A percentile compares a stretch with the other conserved stretches of the same genome.
phyloP scores from a whole-genome alignment of 1,140 invertebrate species.

The Chironomus tepperi region DNA sequence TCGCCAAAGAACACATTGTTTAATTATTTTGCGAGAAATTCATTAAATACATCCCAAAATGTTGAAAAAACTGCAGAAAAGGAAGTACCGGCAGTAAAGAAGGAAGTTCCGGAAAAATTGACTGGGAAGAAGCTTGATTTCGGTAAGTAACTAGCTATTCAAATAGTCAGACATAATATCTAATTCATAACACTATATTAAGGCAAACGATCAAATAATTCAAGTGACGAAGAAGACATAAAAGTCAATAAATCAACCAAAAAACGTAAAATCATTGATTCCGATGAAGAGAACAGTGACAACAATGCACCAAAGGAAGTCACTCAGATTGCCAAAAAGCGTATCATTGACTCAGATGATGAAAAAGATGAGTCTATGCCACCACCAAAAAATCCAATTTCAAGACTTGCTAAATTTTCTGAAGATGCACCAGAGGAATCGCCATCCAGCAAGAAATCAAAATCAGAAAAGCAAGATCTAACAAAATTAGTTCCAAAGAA shows the following conservation, averaged over 20 bases:
- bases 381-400: constrained; percentile 39
- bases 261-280: not conserved
- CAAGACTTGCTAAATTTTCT: constrained; percentile 44
- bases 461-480: not conserved
- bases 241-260: not conserved
- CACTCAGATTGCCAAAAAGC: constrained; percentile 29
- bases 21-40: constrained; percentile 49
- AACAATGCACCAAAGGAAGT: constrained; percentile 28
- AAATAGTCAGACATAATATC: not conserved
- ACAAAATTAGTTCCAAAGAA: constrained; percentile 31
- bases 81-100: constrained; percentile 28
- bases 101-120: constrained; percentile 27
- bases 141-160: constrained; percentile 27
- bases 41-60: constrained; percentile 40
- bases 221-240: not conserved
- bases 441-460: constrained; percentile 27
- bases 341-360: constrained; percentile 31
- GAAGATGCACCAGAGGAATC: constrained; percentile 41
- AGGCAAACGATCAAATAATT: constrained; percentile 5
- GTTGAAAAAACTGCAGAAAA: constrained; percentile 33
- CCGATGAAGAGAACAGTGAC: not conserved
- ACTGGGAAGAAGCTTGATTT: constrained; percentile 31
- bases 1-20: constrained; percentile 44
- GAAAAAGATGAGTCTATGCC: constrained; percentile 39
- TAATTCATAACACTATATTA: constrained; percentile 5